Evolutionary conservation across 1,140 invertebrate genomes (phyloP), one percentile per base, ranked within the genome.

Genomic region (Drosophila dunni): DNA sequence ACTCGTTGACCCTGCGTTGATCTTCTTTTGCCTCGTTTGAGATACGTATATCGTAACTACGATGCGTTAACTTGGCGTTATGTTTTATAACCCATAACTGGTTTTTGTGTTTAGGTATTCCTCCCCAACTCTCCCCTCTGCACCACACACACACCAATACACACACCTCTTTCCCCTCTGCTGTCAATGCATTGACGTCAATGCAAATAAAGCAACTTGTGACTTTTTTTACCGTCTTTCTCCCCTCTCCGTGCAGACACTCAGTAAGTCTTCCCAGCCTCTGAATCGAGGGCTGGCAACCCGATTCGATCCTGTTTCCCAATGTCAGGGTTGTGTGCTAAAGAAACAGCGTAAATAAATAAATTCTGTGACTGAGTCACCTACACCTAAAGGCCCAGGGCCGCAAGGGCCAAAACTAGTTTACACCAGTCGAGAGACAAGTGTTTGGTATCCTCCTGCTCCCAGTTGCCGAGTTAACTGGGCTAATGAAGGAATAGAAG

Each of bases 251-350:
- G 13, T 63, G 60, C 60, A 63, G 57, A 57, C 51, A 46, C 9
- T 50, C 33, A 33, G 13, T 36, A 29, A 29, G 53, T 45, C 56
- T 44, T 34, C 3, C 11, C 29, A 45, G 13, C 40, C 48, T n/a
- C 6, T 10, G 3, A 11, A 2, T 36, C 51, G 53, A 62, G 66
- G 66, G 71, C 51, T 68, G 50, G 42, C 62, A 17, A 54, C 17
- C 44, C 10, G 11, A 7, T 11, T 42, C 20, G 8, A 64, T 29
- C 48, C 61, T 29, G 51, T 57, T 64, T 64, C 4, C 62, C 50
- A 80, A 80, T 88, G 84, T 88, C 84, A 89, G 84, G 84, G 84
- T 84, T 88, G 65, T 81, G 84, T 75, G 75, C 84, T 38, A 86
- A 53, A 78, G 82, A 82, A 78, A 29, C 24, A 29, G 24, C 3